Base-by-base conservation (phyloP, 2,888 invertebrate species). In the Clistopyga incitator region DNA sequence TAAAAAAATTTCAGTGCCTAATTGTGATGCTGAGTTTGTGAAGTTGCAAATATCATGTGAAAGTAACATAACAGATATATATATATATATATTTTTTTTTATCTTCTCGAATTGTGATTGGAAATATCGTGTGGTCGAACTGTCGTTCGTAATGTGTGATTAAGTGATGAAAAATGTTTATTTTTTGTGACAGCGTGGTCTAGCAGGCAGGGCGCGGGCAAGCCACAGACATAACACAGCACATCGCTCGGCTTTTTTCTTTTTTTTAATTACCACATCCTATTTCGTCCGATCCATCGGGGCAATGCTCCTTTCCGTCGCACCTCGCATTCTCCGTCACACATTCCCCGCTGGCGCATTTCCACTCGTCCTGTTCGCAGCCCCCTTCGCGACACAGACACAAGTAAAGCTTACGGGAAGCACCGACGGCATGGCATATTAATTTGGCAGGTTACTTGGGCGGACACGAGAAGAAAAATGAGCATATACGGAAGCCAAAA, bases 321-420 rank as follows among this genome's bases (percentile, higher is more conserved):
- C 97, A 97, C 25, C 94, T 93, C 59, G 92, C 92, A 23, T 87
- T 89, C 13, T 89, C 88, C 8, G 94, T 93, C 72, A 97, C 94
- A 91, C 97, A 97, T 42, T 95, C 94, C 2, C 94, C 95, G 85
- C 94, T 93, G 85, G 94, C 94, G 87, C 95, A 96, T n/a, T 93
- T 92, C 87, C 94, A 90, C 86, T 94, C 92, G 64, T 89, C 88
- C 84, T 88, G 89, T 72, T 87, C 86, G 88, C 92, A 91, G 85
- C 86, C 65, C 78, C 90, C 92, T 91, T 79, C 59, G 54, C 75
- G 71, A 85, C 71, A 81, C 68, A 86, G 54, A 86, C 74, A 91
- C 88, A 88, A 88, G 88, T 85, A 90, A 89, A 90, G 90, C 90
- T 88, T 84, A 88, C 87, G 83, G 83, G 81, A 84, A 87, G 86